Evolutionary conservation across 2,888 invertebrate genomes (phyloP).

Genomic region (Philaethria dido): DNA sequence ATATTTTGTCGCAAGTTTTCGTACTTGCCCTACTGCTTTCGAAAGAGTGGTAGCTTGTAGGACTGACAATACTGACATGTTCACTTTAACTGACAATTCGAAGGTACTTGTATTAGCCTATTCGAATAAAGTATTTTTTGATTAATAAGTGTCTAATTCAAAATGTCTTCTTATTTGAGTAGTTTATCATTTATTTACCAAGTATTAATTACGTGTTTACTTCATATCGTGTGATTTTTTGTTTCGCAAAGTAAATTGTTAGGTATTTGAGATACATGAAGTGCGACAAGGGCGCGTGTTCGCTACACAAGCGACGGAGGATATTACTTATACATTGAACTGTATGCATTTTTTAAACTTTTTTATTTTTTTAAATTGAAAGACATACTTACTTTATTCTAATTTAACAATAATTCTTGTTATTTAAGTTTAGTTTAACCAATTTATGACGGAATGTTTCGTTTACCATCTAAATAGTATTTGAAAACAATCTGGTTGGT

Average conservation of each 20-base stretch:
- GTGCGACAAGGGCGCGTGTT: slow-evolving; percentile 27
- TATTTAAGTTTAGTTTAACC: slow-evolving; percentile 10
- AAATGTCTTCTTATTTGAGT: no score
- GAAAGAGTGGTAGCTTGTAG: no score
- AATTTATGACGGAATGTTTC: slow-evolving; percentile 26
- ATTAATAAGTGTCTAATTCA: no score
- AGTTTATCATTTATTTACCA: no score
- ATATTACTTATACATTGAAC: slow-evolving; percentile 26
- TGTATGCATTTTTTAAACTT: slow-evolving; percentile 34
- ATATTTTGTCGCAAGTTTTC: no score
- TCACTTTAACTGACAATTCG: no score
- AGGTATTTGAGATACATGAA: neutral
- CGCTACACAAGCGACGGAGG: slow-evolving; percentile 30
- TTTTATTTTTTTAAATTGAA: slow-evolving; percentile 25
- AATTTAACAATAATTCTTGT: slow-evolving; percentile 15
- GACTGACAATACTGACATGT: no score
- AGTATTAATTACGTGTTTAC: no score
- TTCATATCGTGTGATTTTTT: no score
- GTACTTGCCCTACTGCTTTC: no score
- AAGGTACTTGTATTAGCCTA: no score
- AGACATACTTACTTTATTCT: slow-evolving; percentile 12
- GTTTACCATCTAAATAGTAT: neutral
- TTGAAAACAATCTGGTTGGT: neutral
- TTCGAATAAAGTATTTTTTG: no score
- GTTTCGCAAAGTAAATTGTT: neutral